phyloP scores from a whole-genome alignment of 1,140 invertebrate species.

The Trypoxylus dichotomus region DNA sequence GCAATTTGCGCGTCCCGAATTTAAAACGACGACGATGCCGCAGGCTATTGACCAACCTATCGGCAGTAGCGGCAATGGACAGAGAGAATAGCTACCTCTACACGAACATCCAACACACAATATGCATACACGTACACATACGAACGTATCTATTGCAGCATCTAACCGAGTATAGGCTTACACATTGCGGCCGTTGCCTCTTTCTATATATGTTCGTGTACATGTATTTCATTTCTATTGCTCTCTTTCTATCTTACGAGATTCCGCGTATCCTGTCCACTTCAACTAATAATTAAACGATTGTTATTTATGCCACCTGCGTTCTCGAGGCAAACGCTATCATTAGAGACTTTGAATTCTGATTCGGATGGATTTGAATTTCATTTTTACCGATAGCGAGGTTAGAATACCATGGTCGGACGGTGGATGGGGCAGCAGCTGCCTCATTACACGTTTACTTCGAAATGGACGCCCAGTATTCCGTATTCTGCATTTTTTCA shows the following conservation, averaged over 20 bases:
- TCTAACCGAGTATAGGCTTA: neutral
- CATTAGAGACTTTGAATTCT: slow-evolving; percentile 14
- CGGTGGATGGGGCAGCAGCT: slow-evolving; percentile 21
- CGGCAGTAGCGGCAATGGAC: neutral
- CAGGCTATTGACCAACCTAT: slow-evolving; percentile 1
- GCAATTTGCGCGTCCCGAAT: slow-evolving; percentile 20
- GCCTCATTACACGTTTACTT: neutral
- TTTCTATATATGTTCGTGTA: neutral
- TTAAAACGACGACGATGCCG: neutral
- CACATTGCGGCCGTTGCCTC: neutral
- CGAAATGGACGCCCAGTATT: neutral
- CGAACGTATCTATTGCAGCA: neutral
- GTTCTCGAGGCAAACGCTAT: slow-evolving; percentile 7
- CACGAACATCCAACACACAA: neutral
- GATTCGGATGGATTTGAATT: slow-evolving; percentile 27
- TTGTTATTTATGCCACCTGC: slow-evolving; percentile 25
- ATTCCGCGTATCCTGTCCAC: neutral
- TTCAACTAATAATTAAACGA: slow-evolving; percentile 17
- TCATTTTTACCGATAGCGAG: neutral
- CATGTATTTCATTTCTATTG: neutral
- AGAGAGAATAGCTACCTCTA: neutral
- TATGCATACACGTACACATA: neutral
- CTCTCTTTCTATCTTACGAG: neutral
- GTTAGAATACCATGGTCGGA: neutral
- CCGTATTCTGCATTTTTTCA: neutral